Conservation (phyloP, 2,113 vertebrate species). For the Nannobrachium achirus region DNA sequence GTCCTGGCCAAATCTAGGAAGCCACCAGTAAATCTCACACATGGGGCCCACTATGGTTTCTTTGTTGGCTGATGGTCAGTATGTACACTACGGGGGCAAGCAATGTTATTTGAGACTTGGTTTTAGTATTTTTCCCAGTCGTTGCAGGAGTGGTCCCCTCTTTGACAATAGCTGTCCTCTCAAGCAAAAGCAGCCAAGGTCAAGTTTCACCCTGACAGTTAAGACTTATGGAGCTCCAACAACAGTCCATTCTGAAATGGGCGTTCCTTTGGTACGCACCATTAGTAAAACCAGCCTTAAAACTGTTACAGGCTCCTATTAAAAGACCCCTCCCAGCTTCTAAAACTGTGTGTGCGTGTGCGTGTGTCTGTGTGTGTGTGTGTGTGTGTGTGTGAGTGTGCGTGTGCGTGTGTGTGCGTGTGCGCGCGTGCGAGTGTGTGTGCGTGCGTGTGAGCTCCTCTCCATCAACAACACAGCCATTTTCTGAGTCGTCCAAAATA, state of each 20-base stretch:
- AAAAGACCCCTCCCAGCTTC: conserved; percentile 29
- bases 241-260: conserved; percentile 36
- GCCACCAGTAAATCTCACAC: background rate
- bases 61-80: background rate
- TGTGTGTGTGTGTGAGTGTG: background rate
- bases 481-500: background rate
- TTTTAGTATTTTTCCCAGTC: conserved; percentile 22
- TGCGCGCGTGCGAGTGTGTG: background rate
- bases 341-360: conserved; percentile 4
- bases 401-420: conserved; percentile 8
- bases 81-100: background rate
- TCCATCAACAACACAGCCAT: no score
- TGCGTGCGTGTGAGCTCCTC: conserved; percentile 2
- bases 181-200: conserved; percentile 41
- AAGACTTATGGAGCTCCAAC: conserved; percentile 34
- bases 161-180: conserved; percentile 22
- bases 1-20: background rate
- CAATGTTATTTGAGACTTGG: conserved; percentile 20
- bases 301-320: conserved; percentile 41
- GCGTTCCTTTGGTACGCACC: conserved; percentile 7
- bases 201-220: conserved; percentile 46
- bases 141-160: background rate
- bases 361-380: background rate
- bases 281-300: conserved; percentile 51
- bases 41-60: background rate